Base-by-base conservation (phyloP, 2,797 vertebrate species). In the Propithecus deckenii region DNA sequence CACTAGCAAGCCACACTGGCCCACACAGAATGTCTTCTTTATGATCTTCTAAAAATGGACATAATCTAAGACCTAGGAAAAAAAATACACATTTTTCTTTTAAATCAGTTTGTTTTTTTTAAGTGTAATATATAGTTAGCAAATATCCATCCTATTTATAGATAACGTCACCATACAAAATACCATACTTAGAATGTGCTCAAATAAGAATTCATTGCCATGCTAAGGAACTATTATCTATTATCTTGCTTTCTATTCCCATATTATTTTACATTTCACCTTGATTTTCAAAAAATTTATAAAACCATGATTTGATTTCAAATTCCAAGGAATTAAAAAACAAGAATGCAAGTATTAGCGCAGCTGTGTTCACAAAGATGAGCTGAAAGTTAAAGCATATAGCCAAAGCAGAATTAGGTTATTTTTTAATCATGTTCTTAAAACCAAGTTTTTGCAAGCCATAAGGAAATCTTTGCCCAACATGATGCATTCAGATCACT, bases 1-100 rank as follows among this genome's bases (percentile, higher is more conserved):
- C 99, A 98, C 99, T 99, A 98, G 99, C 99, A 98, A 99, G 98
- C 99, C 99, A 99, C 30, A 99, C 99, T 0, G 99, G 99, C 81
- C 99, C 99, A 94, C 99, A 99, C 48, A 99, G 98, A 98, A 99
- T 99, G 98, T 99, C 99, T 97, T 99, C 99, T 96, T 99, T 99
- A 98, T 99, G 99, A 95, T 99, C 99, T 97, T 99, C 99, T 85
- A 99, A 98, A 98, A 99, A 99, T 0, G 99, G 99, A 98, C 99
- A 99, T 84, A 99, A 98, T 95, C 99, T 98, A 91, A 99, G 99
- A 97, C 99, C 99, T 99, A 97, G 91, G 97, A 94, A 48, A 52
- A 96, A 95, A 95, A 92, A 89, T 14, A 97, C 1, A 89, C 0
- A 89, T 89, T 94, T 71, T 95, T 92, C 79, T 71, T 79, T 97